A percentile compares a stretch with the other conserved stretches of the same genome.
Conservation (phyloP, 2,888 invertebrate genomes). For the Cheilosia scutellata region DNA sequence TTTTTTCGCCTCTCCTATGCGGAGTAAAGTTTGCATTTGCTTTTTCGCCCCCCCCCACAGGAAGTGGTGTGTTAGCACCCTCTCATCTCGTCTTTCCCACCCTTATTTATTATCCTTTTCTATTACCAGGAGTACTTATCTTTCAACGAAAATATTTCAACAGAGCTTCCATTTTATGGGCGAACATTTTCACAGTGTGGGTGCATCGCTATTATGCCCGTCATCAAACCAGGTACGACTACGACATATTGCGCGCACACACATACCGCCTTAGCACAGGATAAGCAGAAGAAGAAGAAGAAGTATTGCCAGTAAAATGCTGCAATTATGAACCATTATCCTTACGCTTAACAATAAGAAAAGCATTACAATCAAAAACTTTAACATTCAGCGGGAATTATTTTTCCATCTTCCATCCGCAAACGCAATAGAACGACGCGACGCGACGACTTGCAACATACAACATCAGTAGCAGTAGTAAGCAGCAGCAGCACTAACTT, state of each 20-base stretch:
- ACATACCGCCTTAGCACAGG: neutral
- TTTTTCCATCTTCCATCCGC: slow-evolving; percentile 38
- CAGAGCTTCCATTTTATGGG: slow-evolving; percentile 7
- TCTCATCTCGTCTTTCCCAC: slow-evolving; percentile 11
- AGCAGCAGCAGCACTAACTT: slow-evolving; percentile 24
- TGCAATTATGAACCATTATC: slow-evolving; percentile 75
- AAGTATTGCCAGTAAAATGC: slow-evolving; percentile 51
- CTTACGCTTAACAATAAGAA: slow-evolving; percentile 69
- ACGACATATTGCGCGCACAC: slow-evolving; percentile 6
- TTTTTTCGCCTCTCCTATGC: neutral
- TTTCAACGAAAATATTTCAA: slow-evolving; percentile 56
- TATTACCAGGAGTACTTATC: slow-evolving; percentile 68
- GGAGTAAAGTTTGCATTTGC: slow-evolving; percentile 50
- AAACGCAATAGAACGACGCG: slow-evolving; percentile 30
- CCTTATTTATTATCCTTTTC: slow-evolving; percentile 62
- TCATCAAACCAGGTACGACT: slow-evolving; percentile 43
- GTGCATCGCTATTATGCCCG: slow-evolving; percentile 24
- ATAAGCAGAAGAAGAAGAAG: neutral
- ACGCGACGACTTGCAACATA: slow-evolving; percentile 49
- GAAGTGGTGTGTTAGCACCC: slow-evolving; percentile 5
- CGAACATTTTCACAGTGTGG: slow-evolving; percentile 34
- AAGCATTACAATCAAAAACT: slow-evolving; percentile 74
- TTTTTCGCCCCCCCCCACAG: slow-evolving; percentile 2
- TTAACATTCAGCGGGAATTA: slow-evolving; percentile 71
- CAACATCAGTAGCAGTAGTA: slow-evolving; percentile 1